Base-by-base conservation (phyloP, 2,888 invertebrate species). In the Fragum whitleyi region DNA sequence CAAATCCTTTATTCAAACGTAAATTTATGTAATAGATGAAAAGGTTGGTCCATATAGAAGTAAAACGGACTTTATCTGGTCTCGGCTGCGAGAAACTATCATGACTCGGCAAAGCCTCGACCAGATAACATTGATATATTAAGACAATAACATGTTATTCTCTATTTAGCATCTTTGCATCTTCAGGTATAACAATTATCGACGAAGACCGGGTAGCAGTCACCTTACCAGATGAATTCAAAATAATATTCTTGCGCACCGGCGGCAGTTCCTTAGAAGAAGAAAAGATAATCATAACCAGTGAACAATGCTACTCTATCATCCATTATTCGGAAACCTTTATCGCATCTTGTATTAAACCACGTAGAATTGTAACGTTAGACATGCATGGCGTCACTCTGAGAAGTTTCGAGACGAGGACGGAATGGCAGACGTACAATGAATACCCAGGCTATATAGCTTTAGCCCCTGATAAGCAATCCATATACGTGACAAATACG, bases 281-380 rank as follows among this genome's bases (percentile, higher is more conserved):
- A n/a, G 28, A 29, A 6, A 29, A n/a, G 7, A 19, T 29, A 19
- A 61, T 61, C 28, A 7, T 7, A 61, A 61, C 61, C 16, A 14
- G 2, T 7, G 61, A 61, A 19, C 29, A 61, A 61, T 61, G 32
- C 32, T 32, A 32, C 29, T 19, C 19, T n/a, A 29, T 61, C 16
- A 1, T 61, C 19, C 28, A 29, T n/a, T 32, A 61, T 61, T 32
- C 1, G n/a, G 3, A 32, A 16, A 61, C 32, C 16, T 61, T 61
- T 16, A 61, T 61, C 3, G 61, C 32, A 0, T 32, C 61, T 1
- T 61, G 61, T 9, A 16, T 32, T 3, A 29, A 14, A 11, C 61
- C 61, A n/a, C 19, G 61, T 9, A 14, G 61, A 32, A 61, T 61
- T 61, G 19, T 19, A 19, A 61, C 61, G n/a, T 61, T 61, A 61